phyloP scores from a whole-genome alignment of 2,797 vertebrate genomes.

The Oryzias sinensis region DNA sequence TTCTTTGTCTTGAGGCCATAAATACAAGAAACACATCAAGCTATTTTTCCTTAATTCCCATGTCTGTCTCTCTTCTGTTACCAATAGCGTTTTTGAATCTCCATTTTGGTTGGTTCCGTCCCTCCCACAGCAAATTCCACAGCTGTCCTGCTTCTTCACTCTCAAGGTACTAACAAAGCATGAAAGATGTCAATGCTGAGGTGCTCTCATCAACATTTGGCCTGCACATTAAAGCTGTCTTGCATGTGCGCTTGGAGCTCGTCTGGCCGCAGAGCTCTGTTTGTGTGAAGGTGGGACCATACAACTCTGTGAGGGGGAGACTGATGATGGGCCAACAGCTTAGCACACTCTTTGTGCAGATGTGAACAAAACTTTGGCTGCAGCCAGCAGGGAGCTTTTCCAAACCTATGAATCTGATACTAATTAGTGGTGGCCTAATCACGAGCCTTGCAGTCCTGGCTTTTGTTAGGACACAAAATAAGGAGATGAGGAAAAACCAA shows the following conservation, averaged over 20 bases:
- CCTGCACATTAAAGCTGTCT: conserved; percentile 59
- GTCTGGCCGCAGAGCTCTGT: conserved; percentile 29
- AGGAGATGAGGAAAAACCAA: conserved; percentile 38
- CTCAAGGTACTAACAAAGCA: conserved; percentile 67
- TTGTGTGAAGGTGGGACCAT: conserved; percentile 50
- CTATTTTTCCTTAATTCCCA: conserved; percentile 30
- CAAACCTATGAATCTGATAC: conserved; percentile 77
- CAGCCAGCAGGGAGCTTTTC: conserved; percentile 39
- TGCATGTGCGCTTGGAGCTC: conserved; percentile 36
- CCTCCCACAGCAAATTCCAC: conserved; percentile 42
- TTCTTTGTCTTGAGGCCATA: conserved; percentile 18
- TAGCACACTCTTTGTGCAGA: conserved; percentile 49
- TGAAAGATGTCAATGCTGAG: conserved; percentile 66
- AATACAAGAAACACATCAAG: conserved; percentile 41
- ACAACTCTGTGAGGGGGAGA: conserved; percentile 37
- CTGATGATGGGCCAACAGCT: conserved; percentile 56
- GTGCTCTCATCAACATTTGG: conserved; percentile 64
- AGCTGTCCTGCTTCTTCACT: conserved; percentile 61
- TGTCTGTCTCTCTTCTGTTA: conserved; percentile 24
- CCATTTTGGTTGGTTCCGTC: conserved; percentile 21
- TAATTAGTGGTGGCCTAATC: conserved; percentile 75
- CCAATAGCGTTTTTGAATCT: conserved; percentile 30
- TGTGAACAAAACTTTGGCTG: conserved; percentile 66
- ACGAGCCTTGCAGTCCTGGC: conserved; percentile 66
- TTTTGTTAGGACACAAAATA: conserved; percentile 56